These are phyloP conservation scores for Pristiophorus japonicus DNA, from an alignment of 2,113 vertebrate genomes.

Conservation along the genomic window DNA sequence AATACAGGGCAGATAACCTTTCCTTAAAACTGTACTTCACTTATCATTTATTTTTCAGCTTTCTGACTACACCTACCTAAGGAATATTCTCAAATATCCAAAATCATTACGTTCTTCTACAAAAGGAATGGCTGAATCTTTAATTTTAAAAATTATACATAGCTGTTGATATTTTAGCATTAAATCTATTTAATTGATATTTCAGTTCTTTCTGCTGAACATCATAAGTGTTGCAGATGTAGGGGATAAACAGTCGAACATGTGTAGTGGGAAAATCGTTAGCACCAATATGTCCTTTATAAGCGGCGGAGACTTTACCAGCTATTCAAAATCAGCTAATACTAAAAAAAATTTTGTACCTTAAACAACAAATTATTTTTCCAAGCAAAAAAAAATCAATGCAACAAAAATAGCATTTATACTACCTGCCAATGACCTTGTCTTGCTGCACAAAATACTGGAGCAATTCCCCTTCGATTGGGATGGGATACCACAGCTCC, in stretches of 20 bases:
- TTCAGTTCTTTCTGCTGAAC: neutral
- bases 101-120: neutral
- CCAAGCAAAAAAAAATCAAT: neutral
- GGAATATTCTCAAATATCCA: neutral
- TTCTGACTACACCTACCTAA: neutral
- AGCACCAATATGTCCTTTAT: neutral
- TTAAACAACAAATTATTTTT: neutral
- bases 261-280: neutral
- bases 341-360: neutral
- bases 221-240: neutral
- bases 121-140: neutral
- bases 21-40: neutral
- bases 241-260: neutral
- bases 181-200: neutral
- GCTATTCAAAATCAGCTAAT: neutral
- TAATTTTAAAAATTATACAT: neutral
- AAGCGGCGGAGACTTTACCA: neutral
- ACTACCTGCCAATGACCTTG: constrained; percentile 95
- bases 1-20: neutral
- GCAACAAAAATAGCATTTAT: neutral
- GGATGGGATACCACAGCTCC: constrained; percentile 68
- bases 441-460: constrained; percentile 81
- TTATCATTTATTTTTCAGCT: neutral
- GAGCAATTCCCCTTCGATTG: constrained; percentile 74
- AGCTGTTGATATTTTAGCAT: neutral